phyloP scores from a whole-genome alignment of 2,797 vertebrate species.

The Onychomys leucogaster region DNA sequence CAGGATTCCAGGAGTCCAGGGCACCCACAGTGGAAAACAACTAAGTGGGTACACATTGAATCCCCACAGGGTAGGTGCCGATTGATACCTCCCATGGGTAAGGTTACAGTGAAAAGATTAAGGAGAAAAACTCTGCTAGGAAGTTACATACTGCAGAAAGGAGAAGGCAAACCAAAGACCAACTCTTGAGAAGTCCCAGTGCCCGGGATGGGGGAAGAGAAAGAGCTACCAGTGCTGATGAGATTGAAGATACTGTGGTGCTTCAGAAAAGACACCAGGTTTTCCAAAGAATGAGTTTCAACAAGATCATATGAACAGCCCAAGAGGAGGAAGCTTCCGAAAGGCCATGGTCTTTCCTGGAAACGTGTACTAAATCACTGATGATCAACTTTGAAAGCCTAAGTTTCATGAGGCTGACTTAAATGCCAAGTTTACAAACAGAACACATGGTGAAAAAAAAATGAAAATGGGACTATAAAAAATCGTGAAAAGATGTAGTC shows the following conservation, averaged over 20 bases:
- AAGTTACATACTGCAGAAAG: background rate
- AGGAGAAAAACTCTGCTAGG: background rate
- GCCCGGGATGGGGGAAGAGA: background rate
- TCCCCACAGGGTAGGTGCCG: background rate
- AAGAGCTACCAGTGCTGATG: background rate
- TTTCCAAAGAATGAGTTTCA: background rate
- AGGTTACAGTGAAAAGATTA: background rate
- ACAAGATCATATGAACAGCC: background rate
- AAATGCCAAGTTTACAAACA: slow-evolving; percentile 46
- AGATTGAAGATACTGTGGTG: background rate
- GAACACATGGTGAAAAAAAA: background rate
- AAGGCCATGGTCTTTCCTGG: slow-evolving; percentile 26
- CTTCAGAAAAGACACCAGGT: background rate
- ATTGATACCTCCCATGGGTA: background rate
- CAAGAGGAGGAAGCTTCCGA: background rate
- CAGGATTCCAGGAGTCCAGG: background rate
- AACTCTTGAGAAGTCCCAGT: background rate
- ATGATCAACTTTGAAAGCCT: background rate
- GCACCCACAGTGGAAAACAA: background rate
- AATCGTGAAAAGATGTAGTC: background rate
- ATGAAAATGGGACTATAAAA: background rate
- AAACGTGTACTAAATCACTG: background rate
- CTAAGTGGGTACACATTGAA: background rate
- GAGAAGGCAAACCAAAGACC: slow-evolving; percentile 18
- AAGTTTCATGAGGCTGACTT: slow-evolving; percentile 10